phyloP scores from a whole-genome alignment of 1,140 invertebrate genomes.

The Diorhabda carinulata region DNA sequence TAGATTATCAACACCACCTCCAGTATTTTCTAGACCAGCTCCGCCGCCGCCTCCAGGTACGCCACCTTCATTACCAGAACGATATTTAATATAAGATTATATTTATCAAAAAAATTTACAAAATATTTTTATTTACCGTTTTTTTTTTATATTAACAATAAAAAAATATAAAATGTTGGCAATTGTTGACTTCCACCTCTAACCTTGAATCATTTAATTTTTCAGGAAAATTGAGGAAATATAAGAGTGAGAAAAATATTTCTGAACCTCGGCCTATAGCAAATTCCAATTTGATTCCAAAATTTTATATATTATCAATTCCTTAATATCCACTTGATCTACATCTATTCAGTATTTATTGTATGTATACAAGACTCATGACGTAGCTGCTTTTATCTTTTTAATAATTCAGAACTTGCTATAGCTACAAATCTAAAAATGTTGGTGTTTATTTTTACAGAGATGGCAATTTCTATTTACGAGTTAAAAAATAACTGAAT shows the following conservation, averaged over 20 bases:
- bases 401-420: too few species aligned
- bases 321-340: slow-evolving; percentile 12
- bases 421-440: too few species aligned
- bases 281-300: slow-evolving; percentile 20
- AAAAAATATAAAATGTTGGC: background rate
- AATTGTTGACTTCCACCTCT: too few species aligned
- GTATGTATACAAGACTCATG: too few species aligned
- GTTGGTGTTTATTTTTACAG: too few species aligned
- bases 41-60: slow-evolving; percentile 33
- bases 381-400: too few species aligned
- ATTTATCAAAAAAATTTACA: slow-evolving; percentile 3
- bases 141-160: slow-evolving; percentile 4
- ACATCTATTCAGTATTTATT: too few species aligned
- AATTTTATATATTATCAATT: slow-evolving; percentile 27
- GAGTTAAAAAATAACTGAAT: too few species aligned
- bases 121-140: slow-evolving; percentile 7
- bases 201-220: background rate
- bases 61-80: slow-evolving; percentile 18
- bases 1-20: slow-evolving; percentile 26
- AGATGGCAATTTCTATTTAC: too few species aligned
- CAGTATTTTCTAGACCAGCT: slow-evolving; percentile 24
- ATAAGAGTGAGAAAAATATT: slow-evolving; percentile 20
- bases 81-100: slow-evolving; percentile 6
- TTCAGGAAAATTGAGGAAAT: slow-evolving; percentile 16
- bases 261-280: slow-evolving; percentile 13